Percentiles rank a stretch among this genome's conserved stretches.
Conservation (phyloP, 1,140 invertebrate species). For the Bombus breviceps region DNA sequence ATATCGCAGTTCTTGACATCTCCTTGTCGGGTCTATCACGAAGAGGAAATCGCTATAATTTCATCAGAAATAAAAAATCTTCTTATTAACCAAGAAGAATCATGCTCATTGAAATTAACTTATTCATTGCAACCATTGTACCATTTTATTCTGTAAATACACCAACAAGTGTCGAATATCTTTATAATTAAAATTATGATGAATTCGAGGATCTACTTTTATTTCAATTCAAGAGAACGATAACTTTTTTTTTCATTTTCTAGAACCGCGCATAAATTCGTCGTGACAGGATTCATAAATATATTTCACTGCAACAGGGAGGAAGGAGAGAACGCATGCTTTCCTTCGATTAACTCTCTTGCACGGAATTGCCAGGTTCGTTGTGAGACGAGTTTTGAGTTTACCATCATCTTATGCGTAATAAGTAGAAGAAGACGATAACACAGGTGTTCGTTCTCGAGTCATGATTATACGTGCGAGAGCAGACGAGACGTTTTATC, state of each 20-base stretch:
- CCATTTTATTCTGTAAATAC: neutral
- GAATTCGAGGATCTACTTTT: no score
- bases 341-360: neutral
- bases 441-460: constrained; percentile 1
- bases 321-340: neutral
- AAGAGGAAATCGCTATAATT: neutral
- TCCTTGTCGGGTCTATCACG: neutral
- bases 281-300: neutral
- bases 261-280: neutral
- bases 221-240: neutral
- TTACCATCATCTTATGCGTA: constrained; percentile 4
- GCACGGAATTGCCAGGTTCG: neutral
- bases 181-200: neutral
- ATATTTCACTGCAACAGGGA: neutral
- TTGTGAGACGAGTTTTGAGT: neutral
- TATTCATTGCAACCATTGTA: neutral
- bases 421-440: neutral
- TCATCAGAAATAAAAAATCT: neutral
- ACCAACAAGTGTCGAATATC: neutral
- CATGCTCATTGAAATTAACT: neutral
- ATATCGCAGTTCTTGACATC: no score
- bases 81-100: neutral
- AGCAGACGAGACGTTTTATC: neutral
- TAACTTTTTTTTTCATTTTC: neutral
- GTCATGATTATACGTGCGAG: neutral